Percentiles rank a stretch among this genome's conserved stretches.
phyloP scores from a whole-genome alignment of 2,113 vertebrate species.

The Toxotes chatareus region DNA sequence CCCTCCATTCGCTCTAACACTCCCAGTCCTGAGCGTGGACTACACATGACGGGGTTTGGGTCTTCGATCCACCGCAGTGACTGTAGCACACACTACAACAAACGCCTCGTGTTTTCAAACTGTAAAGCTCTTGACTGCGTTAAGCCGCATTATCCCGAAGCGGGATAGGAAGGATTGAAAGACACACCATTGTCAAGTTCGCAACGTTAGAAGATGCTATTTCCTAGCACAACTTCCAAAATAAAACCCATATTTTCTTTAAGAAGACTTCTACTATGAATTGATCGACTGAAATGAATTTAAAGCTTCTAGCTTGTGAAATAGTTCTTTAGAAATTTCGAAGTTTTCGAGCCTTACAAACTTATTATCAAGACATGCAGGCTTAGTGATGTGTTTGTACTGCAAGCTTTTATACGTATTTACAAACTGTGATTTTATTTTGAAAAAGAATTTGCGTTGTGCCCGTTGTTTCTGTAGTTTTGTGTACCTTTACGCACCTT shows the following conservation, averaged over 20 bases:
- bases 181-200: constrained; percentile 11
- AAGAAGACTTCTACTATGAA: fast-evolving
- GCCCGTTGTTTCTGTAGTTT: neutral
- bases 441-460: neutral
- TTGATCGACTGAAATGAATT: no score
- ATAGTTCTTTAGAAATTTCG: fast-evolving
- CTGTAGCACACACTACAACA: neutral
- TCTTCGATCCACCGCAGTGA: neutral
- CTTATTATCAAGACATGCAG: fast-evolving
- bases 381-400: neutral
- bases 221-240: constrained; percentile 19
- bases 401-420: neutral
- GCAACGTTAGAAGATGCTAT: neutral
- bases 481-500: neutral
- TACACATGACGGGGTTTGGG: no score
- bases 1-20: neutral
- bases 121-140: constrained; percentile 64
- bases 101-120: constrained; percentile 50
- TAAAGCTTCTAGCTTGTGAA: fast-evolving
- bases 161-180: constrained; percentile 70
- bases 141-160: constrained; percentile 83
- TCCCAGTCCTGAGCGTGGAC: neutral
- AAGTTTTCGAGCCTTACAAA: neutral
- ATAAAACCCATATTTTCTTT: neutral
- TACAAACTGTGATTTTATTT: constrained; percentile 21